Evolutionary conservation across 2,888 invertebrate genomes (phyloP), one percentile per base, ranked within the genome.

Genomic region (Torymus auratus): DNA sequence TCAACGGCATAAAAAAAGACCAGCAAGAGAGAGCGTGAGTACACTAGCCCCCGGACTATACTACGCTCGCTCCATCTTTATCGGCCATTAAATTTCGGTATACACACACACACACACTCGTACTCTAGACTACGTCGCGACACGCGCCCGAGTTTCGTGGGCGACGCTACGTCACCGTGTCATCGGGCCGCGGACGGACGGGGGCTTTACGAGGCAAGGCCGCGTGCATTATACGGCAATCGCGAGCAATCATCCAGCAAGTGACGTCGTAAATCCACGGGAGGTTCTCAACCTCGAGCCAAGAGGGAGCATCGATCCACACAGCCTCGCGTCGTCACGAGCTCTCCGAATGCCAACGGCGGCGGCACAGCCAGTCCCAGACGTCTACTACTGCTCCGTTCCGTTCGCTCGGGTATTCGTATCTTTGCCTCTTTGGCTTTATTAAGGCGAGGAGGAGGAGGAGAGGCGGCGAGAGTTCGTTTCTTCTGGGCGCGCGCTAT

Each of bases 121-220:
- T 12, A 61, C 20, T 50, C 20, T 69, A 5, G 41, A n/a, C 15
- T 15, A 28, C 56, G 50, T 50, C 17, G 15, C 52, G 41, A 15
- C 62, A 58, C 56, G 41, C 62, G 74, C 64, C 61, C 60, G 62
- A 67, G 68, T 75, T 70, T 65, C 65, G 80, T 64, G 65, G 52
- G 64, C n/a, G 62, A 11, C 56, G 53, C 68, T 23, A 73, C 80
- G 80, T 74, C 82, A 80, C 77, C 81, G 82, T 83, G 82, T 83
- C 82, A 83, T 83, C 81, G 78, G 80, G 78, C 73, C 82, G 82
- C 13, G 62, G 3, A n/a, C 17, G 64, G 14, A 69, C n/a, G 67
- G 4, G 20, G 68, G 60, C 85, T 90, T 90, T 90, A 91, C 88
- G 90, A 90, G 88, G 86, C 90, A 91, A 90, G 90, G 90, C 88